Conservation (phyloP, 2,113 vertebrate species). For the Mirza zaza region DNA sequence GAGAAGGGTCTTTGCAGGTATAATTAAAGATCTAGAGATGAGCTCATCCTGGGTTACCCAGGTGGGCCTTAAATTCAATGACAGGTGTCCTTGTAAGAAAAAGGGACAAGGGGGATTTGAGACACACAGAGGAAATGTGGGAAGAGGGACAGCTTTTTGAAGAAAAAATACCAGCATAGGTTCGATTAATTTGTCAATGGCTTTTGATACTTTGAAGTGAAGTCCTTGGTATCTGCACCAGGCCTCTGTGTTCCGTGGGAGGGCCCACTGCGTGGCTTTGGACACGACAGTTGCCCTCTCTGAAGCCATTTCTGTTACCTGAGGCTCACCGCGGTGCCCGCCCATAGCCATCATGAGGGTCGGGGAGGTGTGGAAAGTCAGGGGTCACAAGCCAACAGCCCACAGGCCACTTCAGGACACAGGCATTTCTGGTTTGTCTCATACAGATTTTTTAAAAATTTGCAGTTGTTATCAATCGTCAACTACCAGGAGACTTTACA, state of each 20-base stretch:
- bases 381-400: background rate
- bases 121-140: background rate
- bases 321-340: fast-evolving
- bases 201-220: background rate
- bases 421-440: background rate
- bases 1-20: background rate
- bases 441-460: background rate
- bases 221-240: background rate
- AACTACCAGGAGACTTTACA: background rate
- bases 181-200: background rate
- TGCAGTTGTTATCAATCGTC: background rate
- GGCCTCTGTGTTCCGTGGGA: background rate
- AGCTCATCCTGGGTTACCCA: background rate
- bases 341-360: background rate
- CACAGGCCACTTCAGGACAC: background rate
- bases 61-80: background rate
- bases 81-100: background rate
- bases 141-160: background rate
- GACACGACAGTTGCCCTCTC: background rate
- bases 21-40: background rate
- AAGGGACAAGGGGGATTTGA: background rate
- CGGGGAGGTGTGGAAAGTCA: background rate
- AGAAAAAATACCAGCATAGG: background rate
- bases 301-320: background rate
- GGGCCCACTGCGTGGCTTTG: background rate